Evolutionary conservation across 2,113 vertebrate species (phyloP).

Genomic region (Thamnaconus septentrionalis): DNA sequence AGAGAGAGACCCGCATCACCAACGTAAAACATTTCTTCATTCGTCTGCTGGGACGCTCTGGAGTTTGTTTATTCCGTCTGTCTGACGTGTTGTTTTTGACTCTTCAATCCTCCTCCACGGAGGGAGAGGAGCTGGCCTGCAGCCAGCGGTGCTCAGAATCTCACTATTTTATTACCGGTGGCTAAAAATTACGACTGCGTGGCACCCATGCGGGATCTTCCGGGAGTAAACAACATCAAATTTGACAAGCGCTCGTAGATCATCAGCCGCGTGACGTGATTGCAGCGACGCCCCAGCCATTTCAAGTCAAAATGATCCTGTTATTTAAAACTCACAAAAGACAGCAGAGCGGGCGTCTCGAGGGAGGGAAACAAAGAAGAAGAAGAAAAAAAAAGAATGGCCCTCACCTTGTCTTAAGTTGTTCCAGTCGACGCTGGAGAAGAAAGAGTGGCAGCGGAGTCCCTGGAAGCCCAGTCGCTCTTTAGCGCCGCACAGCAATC

Average conservation of each 20-base stretch:
- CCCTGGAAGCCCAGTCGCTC: conserved; percentile 88
- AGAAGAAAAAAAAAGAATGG: conserved; percentile 7
- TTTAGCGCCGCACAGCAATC: conserved; percentile 85
- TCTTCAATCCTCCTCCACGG: conserved; percentile 26
- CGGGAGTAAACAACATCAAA: conserved; percentile 11
- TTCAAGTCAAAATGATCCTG: conserved; percentile 17
- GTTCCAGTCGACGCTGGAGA: conserved; percentile 87
- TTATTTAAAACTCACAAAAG: too few relatives aligned
- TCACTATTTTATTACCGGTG: conserved; percentile 57
- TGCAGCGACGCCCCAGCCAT: neutral
- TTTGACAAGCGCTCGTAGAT: conserved; percentile 9
- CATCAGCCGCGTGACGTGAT: conserved; percentile 1
- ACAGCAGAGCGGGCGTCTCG: too few relatives aligned
- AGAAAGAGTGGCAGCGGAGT: conserved; percentile 92
- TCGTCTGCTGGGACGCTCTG: conserved; percentile 45
- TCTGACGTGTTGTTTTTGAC: conserved; percentile 29
- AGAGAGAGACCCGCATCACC: conserved; percentile 29
- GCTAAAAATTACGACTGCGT: neutral
- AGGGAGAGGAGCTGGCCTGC: conserved; percentile 36
- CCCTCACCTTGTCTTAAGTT: conserved; percentile 85
- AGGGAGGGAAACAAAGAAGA: conserved; percentile 7
- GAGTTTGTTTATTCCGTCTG: conserved; percentile 50
- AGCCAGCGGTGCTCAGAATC: conserved; percentile 49
- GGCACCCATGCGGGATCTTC: too few relatives aligned
- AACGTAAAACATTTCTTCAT: conserved; percentile 39